Evolutionary conservation across 2,797 vertebrate genomes (phyloP).

Genomic region (Pseudotriccus pelzelni): DNA sequence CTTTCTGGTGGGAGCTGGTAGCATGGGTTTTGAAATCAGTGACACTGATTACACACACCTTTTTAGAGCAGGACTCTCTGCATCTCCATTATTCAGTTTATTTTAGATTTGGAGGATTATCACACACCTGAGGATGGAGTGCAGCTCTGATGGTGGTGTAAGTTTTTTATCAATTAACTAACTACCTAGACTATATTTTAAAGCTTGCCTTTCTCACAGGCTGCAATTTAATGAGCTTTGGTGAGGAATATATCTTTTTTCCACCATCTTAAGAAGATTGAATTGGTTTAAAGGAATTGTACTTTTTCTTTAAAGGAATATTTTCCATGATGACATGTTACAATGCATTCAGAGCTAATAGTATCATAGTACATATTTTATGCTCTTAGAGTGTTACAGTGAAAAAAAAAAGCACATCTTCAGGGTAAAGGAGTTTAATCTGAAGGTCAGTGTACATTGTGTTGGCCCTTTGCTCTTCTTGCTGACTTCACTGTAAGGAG

Average conservation of each 20-base stretch:
- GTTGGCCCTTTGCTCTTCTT: not conserved
- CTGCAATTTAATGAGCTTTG: not conserved
- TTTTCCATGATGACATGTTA: not conserved
- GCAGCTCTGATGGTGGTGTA: not conserved
- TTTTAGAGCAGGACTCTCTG: not conserved
- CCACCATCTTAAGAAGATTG: not conserved
- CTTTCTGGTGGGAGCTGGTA: not conserved
- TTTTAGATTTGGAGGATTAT: not conserved
- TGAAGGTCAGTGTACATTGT: accelerated
- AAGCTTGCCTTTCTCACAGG: not conserved
- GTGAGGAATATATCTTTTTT: not conserved
- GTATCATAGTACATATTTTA: not conserved
- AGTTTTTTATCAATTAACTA: not conserved
- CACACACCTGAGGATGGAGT: not conserved
- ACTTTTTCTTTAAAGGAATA: not conserved
- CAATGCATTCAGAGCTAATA: not conserved
- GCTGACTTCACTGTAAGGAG: not conserved
- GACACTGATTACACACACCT: accelerated
- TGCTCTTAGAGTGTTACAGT: not conserved
- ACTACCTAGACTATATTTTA: not conserved
- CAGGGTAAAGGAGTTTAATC: not conserved
- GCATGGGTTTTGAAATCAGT: not conserved
- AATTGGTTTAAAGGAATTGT: not conserved
- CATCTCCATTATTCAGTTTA: not conserved
- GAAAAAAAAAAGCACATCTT: accelerated